Evolutionary conservation across 2,113 vertebrate genomes (phyloP).

Genomic region (Microcebus murinus): DNA sequence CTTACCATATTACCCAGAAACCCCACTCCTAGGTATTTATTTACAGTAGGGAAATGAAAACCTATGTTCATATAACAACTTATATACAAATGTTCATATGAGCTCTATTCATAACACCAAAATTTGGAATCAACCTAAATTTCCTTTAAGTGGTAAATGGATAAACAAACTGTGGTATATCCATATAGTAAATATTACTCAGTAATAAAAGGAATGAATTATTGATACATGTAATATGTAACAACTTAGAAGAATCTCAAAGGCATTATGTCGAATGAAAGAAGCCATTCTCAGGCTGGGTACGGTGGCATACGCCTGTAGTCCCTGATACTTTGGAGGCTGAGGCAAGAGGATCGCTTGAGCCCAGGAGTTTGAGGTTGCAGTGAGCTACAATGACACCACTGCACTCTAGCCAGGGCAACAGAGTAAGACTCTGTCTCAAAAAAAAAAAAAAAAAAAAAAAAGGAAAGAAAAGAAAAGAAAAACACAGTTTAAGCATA

Average conservation of each 20-base stretch:
- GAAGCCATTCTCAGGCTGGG: not conserved
- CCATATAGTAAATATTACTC: not conserved
- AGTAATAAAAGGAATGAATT: slow-evolving; percentile 45
- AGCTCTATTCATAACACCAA: slow-evolving; percentile 9
- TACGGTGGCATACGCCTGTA: too few relatives aligned
- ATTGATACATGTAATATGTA: not conserved
- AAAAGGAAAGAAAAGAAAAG: not conserved
- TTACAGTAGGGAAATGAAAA: slow-evolving; percentile 38
- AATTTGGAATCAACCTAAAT: slow-evolving; percentile 41
- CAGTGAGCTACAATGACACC: too few relatives aligned
- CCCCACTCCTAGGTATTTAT: slow-evolving; percentile 24
- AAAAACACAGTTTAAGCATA: not conserved
- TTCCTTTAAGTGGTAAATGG: not conserved
- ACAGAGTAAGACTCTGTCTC: too few relatives aligned
- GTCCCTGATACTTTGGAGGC: too few relatives aligned
- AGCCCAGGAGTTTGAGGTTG: too few relatives aligned
- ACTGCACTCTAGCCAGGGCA: too few relatives aligned
- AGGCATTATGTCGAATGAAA: slow-evolving; percentile 30
- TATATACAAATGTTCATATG: slow-evolving; percentile 12
- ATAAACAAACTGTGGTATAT: slow-evolving; percentile 28
- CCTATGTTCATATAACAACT: slow-evolving; percentile 5
- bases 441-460: too few relatives aligned
- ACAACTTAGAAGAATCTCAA: not conserved
- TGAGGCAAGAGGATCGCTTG: too few relatives aligned
- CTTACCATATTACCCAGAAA: slow-evolving; percentile 39